These are phyloP conservation scores for Odontocolon sp. DNA, from an alignment of 2,888 invertebrate genomes.

Conservation along the genomic window DNA sequence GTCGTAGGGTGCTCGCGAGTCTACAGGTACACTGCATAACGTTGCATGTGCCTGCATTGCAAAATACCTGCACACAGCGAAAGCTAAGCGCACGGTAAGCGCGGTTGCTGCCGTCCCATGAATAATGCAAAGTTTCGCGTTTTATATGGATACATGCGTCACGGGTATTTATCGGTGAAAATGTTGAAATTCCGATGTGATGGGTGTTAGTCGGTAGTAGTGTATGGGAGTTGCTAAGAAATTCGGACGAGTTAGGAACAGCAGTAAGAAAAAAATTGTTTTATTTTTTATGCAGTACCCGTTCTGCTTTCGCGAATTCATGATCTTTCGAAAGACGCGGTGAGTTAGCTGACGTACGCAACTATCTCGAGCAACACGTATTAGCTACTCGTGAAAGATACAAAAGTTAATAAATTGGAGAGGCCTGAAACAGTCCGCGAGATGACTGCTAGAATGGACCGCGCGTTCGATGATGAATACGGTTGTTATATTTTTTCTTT, in stretches of 20 bases:
- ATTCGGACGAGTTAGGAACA: not conserved
- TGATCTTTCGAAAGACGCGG: conserved; percentile 25
- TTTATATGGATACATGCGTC: conserved; percentile 66
- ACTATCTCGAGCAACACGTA: conserved; percentile 8
- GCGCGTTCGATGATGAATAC: conserved; percentile 60
- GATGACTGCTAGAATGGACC: conserved; percentile 39
- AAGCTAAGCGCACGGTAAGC: conserved; percentile 67
- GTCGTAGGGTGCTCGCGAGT: conserved; percentile 8
- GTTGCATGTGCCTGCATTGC: conserved; percentile 56
- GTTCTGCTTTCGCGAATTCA: too few species aligned
- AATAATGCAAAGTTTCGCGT: conserved; percentile 71
- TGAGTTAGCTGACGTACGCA: conserved; percentile 29
- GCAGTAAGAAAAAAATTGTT: too few species aligned
- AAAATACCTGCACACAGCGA: conserved; percentile 51
- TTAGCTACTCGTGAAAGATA: conserved; percentile 34
- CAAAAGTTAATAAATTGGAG: conserved; percentile 57
- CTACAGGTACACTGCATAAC: not conserved
- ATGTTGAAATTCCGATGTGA: conserved; percentile 64
- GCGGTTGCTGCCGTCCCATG: conserved; percentile 64
- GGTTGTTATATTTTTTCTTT: conserved; percentile 49
- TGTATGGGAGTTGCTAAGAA: conserved; percentile 11
- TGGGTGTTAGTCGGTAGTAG: conserved; percentile 18
- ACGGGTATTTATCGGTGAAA: conserved; percentile 69
- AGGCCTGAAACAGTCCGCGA: conserved; percentile 55
- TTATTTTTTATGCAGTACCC: too few species aligned